Percentiles rank a stretch among this genome's conserved stretches.
Evolutionary conservation across 2,113 vertebrate species (phyloP).

Genomic region (Myrmophylax atrothorax): DNA sequence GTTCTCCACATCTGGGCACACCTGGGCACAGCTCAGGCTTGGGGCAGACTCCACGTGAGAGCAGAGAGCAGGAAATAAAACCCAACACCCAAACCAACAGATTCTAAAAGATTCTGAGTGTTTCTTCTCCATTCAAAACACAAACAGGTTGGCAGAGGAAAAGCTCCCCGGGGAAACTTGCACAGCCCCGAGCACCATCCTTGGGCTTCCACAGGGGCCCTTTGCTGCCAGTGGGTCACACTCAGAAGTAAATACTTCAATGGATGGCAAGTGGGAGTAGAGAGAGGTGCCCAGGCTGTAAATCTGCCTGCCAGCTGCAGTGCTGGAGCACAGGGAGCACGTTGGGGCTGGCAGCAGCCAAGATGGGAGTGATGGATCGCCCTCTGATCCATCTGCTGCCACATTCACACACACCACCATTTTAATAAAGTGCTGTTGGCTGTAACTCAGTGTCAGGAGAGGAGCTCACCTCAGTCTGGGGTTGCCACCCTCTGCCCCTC

Average conservation of each 20-base stretch:
- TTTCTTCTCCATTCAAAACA: background rate
- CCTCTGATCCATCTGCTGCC: background rate
- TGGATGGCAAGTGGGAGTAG: background rate
- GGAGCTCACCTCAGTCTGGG: background rate
- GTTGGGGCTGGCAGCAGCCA: background rate
- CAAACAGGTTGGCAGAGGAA: background rate
- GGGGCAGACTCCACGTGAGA: background rate
- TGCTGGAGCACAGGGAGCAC: background rate
- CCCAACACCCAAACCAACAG: background rate
- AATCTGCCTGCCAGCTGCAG: background rate
- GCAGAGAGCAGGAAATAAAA: background rate
- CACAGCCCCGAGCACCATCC: background rate
- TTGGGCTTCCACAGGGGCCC: accelerated
- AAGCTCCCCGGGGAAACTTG: background rate
- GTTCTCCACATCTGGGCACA: background rate
- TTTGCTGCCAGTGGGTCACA: background rate
- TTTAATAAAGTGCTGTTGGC: constrained; percentile 1
- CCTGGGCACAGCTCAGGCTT: background rate
- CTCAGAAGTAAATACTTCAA: background rate
- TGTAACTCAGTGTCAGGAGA: background rate
- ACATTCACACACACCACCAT: background rate
- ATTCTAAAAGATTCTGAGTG: accelerated
- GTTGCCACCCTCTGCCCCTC: background rate
- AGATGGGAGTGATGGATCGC: constrained; percentile 8
- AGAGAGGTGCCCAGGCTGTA: background rate